Base-by-base conservation (phyloP, 2,888 invertebrate genomes). In the Eupeodes latifasciatus region DNA sequence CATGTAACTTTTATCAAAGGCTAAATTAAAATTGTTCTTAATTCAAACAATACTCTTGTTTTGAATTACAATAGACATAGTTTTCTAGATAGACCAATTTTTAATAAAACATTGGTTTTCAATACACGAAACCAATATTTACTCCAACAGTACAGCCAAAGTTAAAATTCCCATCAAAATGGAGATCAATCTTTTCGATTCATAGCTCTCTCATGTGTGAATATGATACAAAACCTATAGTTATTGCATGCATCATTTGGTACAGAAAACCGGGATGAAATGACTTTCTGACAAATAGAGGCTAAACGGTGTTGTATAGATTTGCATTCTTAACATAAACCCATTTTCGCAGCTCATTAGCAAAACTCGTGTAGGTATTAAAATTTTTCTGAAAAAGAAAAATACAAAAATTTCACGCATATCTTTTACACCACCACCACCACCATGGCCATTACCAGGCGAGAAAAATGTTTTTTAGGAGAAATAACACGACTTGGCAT, bases 21-120 rank as follows among this genome's bases (percentile, higher is more conserved):
- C 27, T 27, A 27, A 1, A 27, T 27, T 27, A 27, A 27, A 27
- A 27, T 27, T 2, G 27, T 27, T 2, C 27, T 27, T 27, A 27
- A 2, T 27, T 27, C 27, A 27, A 27, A 27, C 27, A 27, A 27
- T 27, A 2, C 27, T 27, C 27, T 27, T 27, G 27, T 27, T 27
- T 27, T 27, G 2, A 27, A 27, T 27, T 27, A 2, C 27, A 27
- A 27, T 27, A 2, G 27, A 27, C 11, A 51, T 7, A 14, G 0
- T 12, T 53, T 84, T 84, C 76, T 59, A 76, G 66, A 27, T 27
- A 27, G 27, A 27, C 2, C 27, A 27, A 27, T 27, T 71, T 85
- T n/a, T 1, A 53, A 0, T 16, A 2, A 19, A 19, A 19, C 36
- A 0, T 36, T 7, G 36, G 7, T 36, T 36, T 36, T 36, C 5